Base-by-base conservation (phyloP, 2,113 vertebrate genomes). In the Poeciliopsis occidentalis region DNA sequence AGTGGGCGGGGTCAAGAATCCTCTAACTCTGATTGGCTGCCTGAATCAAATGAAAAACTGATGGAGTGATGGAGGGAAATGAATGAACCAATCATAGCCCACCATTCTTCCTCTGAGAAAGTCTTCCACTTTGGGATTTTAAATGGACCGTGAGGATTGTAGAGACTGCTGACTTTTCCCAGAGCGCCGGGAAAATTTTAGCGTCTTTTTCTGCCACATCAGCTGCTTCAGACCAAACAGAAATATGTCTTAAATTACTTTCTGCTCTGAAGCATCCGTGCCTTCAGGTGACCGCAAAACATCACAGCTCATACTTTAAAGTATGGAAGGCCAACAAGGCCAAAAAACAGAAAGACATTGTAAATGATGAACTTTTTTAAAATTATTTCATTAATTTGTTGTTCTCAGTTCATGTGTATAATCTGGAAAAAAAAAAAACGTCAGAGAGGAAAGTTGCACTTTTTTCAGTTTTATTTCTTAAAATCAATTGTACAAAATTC, bases 61-160 rank as follows among this genome's bases (percentile, higher is more conserved):
- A 76, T 3, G 6, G 26, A 65, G 17, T 57, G n/a, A 71, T 13
- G 8, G 64, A 54, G 30, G 29, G 69, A 76, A 73, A 73, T 11
- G 27, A 80, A 73, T 2, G 63, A 82, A 79, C 76, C 81, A 79
- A 80, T 89, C 87, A 84, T 39, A 78, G 74, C 74, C 85, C 81
- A 78, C 78, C 34, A 64, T 64, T 77, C 83, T 89, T 79, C 87
- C 85, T 89, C 79, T 73, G 84, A 92, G 86, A 87, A 89, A 79
- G 93, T 95, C 93, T 94, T 94, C 92, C 93, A 93, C 78, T 77
- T 72, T 62, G 64, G 34, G 60, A 31, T 78, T 75, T 44, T 47
- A 44, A 60, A 69, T 1, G 19, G 75, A 66, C 70, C 2, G 8
- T 1, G 4, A 15, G 64, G 70, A 71, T 12, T 10, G 47, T 29